phyloP scores from a whole-genome alignment of 1,140 invertebrate species.

The Brachionus rotundiformis region DNA sequence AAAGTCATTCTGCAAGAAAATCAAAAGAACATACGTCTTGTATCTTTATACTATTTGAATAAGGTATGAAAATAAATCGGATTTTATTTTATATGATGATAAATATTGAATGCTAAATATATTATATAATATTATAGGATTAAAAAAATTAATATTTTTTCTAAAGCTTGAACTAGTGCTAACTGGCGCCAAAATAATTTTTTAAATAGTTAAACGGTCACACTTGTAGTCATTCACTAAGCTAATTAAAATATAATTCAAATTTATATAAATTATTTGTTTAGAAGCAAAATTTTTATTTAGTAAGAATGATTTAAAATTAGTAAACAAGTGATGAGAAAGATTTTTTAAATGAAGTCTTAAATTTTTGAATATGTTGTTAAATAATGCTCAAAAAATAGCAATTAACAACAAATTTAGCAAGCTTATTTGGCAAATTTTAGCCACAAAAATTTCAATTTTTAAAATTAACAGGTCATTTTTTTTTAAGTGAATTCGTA shows the following conservation, averaged over 20 bases:
- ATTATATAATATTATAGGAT: background rate
- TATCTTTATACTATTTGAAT: background rate
- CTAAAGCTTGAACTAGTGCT: too few species aligned
- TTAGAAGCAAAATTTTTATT: background rate
- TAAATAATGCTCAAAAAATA: background rate
- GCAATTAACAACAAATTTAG: background rate
- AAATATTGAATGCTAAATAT: background rate
- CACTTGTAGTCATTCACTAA: background rate
- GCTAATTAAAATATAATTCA: background rate
- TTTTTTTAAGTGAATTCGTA: background rate
- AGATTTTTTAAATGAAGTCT: constrained; percentile 10
- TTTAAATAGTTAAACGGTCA: background rate
- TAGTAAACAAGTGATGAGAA: background rate
- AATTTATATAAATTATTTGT: background rate
- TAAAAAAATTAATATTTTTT: too few species aligned
- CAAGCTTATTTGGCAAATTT: background rate
- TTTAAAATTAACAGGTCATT: constrained; percentile 3
- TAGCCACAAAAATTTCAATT: background rate
- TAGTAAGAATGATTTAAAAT: background rate
- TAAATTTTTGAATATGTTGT: background rate
- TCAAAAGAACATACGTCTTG: background rate
- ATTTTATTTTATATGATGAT: background rate
- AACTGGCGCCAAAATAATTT: too few species aligned
- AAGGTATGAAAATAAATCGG: background rate
- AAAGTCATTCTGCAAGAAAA: background rate